Evolutionary conservation across 2,888 invertebrate genomes (phyloP).

Genomic region (Sarcophaga caerulescens): DNA sequence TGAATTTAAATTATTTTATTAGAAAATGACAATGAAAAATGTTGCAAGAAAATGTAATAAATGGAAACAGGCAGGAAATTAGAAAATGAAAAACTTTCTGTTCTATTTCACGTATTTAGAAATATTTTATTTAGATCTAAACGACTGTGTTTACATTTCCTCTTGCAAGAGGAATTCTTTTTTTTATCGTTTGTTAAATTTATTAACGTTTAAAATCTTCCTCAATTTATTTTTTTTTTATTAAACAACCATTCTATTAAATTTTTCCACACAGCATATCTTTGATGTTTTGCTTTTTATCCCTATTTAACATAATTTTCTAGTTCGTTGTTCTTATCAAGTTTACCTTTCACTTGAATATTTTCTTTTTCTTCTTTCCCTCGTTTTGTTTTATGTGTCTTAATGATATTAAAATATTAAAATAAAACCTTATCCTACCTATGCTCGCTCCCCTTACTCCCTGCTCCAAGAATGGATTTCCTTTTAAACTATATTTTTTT

Average conservation of each 20-base stretch:
- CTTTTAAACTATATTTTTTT: constrained; percentile 19
- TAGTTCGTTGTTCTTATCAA: background rate
- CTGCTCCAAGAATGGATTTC: background rate
- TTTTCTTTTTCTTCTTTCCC: background rate
- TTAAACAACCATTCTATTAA: background rate
- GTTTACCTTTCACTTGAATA: constrained; percentile 18
- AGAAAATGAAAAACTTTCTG: too few relatives aligned
- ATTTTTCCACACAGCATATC: background rate
- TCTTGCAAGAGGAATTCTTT: background rate
- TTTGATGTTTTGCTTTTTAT: constrained; percentile 14
- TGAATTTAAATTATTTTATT: too few relatives aligned
- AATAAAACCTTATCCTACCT: background rate
- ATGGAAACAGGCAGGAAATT: too few relatives aligned
- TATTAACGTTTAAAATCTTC: background rate
- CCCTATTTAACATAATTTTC: background rate
- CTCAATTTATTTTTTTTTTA: background rate
- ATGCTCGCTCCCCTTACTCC: background rate
- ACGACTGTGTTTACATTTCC: too few relatives aligned
- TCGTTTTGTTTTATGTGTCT: background rate
- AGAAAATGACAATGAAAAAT: too few relatives aligned
- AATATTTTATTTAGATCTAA: too few relatives aligned
- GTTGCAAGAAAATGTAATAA: too few relatives aligned
- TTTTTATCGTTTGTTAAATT: background rate
- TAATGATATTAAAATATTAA: constrained; percentile 41
- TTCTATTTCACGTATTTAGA: too few relatives aligned